Evolutionary conservation across 2,888 invertebrate species (phyloP).

Genomic region (Drosophila atripex): DNA sequence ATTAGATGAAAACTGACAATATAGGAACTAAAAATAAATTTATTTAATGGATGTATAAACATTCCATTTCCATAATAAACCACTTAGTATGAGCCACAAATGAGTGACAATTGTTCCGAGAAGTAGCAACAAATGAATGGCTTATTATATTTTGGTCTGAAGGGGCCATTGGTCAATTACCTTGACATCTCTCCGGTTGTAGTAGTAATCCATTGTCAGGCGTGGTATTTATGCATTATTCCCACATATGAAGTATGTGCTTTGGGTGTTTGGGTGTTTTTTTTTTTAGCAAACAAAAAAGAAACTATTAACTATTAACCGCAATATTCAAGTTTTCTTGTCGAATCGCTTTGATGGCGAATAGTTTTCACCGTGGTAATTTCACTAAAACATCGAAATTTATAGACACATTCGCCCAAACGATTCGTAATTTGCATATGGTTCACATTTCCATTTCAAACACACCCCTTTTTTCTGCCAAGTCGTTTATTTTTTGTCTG

Average conservation of each 20-base stretch:
- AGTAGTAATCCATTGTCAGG: constrained; percentile 67
- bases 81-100: constrained; percentile 22
- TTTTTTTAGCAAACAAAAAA: constrained; percentile 2
- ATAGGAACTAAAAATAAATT: no score
- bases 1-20: no score
- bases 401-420: constrained; percentile 56
- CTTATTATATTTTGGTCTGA: constrained; percentile 15
- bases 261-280: no score
- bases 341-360: constrained; percentile 20
- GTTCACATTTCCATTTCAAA: constrained; percentile 67
- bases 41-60: not conserved
- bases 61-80: not conserved
- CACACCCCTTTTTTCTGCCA: constrained; percentile 68
- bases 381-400: constrained; percentile 68
- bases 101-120: constrained; percentile 3
- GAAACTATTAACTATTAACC: constrained; percentile 50
- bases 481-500: constrained; percentile 28
- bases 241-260: constrained; percentile 15
- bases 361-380: constrained; percentile 66
- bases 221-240: constrained; percentile 37
- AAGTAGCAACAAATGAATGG: constrained; percentile 1
- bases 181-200: constrained; percentile 62
- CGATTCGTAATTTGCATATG: constrained; percentile 64
- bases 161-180: constrained; percentile 44
- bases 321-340: constrained; percentile 48